These are phyloP conservation scores for Dendrocincla tyrannina DNA, from an alignment of 2,797 vertebrate genomes.

Conservation along the genomic window DNA sequence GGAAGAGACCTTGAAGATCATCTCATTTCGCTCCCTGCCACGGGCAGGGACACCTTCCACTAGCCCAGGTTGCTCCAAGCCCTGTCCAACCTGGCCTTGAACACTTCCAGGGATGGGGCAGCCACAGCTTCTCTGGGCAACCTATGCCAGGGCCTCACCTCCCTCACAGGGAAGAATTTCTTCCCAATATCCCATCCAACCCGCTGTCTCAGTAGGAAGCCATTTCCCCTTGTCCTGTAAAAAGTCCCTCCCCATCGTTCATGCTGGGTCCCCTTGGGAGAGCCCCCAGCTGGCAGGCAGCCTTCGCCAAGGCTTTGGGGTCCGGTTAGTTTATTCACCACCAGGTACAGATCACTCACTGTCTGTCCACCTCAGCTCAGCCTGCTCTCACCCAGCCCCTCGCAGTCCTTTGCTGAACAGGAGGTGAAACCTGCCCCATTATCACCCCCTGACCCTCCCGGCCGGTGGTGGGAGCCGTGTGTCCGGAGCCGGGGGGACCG, in stretches of 20 bases:
- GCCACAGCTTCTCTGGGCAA: background rate
- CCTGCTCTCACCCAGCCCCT: background rate
- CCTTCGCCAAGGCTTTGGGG: fast-evolving
- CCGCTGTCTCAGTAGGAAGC: background rate
- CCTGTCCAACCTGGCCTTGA: background rate
- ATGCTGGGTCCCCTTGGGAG: fast-evolving
- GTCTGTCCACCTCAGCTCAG: background rate
- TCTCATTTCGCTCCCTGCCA: fast-evolving
- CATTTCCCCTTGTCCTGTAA: fast-evolving
- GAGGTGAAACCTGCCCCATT: fast-evolving
- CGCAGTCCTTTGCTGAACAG: fast-evolving
- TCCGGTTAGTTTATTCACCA: background rate
- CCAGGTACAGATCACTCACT: fast-evolving
- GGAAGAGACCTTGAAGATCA: background rate
- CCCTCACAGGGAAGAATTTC: background rate
- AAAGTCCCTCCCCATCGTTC: background rate
- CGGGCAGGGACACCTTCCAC: background rate
- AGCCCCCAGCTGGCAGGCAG: fast-evolving
- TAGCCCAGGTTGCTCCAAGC: fast-evolving
- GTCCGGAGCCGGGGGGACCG: no score
- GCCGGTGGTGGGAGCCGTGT: fast-evolving
- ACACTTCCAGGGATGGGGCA: background rate
- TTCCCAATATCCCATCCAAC: fast-evolving
- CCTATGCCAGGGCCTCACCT: background rate
- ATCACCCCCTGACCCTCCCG: fast-evolving